These are phyloP conservation scores for Coelinius sp. DNA, from an alignment of 2,888 invertebrate species.

Conservation along the genomic window DNA sequence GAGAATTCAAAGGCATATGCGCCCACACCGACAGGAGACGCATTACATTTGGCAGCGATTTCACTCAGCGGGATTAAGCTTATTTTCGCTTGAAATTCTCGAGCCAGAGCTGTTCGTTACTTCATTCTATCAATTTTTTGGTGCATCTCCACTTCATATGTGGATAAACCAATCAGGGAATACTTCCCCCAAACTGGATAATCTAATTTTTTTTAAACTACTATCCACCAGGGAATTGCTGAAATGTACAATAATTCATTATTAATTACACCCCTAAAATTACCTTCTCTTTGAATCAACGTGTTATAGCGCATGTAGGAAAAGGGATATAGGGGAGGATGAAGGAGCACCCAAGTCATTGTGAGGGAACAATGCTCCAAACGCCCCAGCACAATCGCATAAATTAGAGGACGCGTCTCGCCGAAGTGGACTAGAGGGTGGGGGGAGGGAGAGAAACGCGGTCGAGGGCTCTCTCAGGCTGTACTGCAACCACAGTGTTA, in stretches of 20 bases:
- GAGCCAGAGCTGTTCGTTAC: constrained; percentile 47
- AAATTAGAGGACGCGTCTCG: constrained; percentile 55
- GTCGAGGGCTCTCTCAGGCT: constrained; percentile 22
- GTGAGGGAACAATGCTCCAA: constrained; percentile 58
- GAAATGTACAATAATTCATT: neutral
- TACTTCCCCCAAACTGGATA: no score
- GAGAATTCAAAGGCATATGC: constrained; percentile 4
- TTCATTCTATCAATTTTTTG: constrained; percentile 20
- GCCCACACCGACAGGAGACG: constrained; percentile 46
- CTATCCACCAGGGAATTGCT: no score
- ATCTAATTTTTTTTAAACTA: no score
- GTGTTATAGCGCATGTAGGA: constrained; percentile 2
- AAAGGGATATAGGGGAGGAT: neutral
- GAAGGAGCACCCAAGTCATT: constrained; percentile 53
- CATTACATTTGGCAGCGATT: constrained; percentile 69
- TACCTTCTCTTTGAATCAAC: neutral
- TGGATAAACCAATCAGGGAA: neutral
- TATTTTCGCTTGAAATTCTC: constrained; percentile 64
- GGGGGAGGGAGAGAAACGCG: constrained; percentile 27
- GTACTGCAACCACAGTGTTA: constrained; percentile 46
- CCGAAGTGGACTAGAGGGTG: constrained; percentile 34
- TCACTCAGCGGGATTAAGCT: constrained; percentile 69
- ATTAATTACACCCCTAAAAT: constrained; percentile 16
- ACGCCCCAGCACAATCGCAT: constrained; percentile 58
- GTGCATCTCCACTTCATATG: neutral